Evolutionary conservation across 1,140 invertebrate genomes (phyloP).

Genomic region (Rhizoglyphus robini): DNA sequence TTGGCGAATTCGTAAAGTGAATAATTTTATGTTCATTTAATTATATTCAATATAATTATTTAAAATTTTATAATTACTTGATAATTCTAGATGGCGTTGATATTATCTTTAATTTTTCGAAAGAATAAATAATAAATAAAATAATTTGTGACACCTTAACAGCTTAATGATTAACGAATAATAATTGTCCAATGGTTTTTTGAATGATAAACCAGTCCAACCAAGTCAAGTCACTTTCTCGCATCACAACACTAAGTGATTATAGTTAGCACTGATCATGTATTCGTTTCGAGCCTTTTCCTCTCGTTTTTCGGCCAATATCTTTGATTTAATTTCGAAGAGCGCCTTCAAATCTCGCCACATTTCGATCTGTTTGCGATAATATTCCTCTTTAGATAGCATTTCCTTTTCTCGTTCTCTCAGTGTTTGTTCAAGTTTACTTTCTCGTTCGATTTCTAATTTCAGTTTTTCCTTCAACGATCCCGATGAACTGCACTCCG

Average conservation of each 20-base stretch:
- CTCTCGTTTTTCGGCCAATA: constrained; percentile 23
- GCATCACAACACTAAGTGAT: background rate
- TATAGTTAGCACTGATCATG: background rate
- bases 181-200: no score
- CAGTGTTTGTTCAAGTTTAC: constrained; percentile 28
- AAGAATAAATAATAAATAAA: no score
- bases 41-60: no score
- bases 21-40: no score
- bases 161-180: no score
- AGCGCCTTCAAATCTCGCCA: constrained; percentile 47
- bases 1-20: no score
- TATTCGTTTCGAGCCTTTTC: background rate
- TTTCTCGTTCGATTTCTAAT: background rate
- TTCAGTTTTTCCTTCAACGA: constrained; percentile 11
- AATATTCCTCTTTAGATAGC: constrained; percentile 40
- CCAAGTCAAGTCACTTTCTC: no score
- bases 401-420: constrained; percentile 47
- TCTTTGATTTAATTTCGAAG: constrained; percentile 35
- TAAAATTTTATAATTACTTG: no score
- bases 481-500: background rate
- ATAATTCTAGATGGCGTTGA: no score
- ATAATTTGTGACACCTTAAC: no score
- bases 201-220: no score
- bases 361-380: constrained; percentile 47
- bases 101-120: no score